Evolutionary conservation across 2,888 invertebrate genomes (phyloP), one percentile per base, ranked within the genome.

Genomic region (Drosophila acutilabella): DNA sequence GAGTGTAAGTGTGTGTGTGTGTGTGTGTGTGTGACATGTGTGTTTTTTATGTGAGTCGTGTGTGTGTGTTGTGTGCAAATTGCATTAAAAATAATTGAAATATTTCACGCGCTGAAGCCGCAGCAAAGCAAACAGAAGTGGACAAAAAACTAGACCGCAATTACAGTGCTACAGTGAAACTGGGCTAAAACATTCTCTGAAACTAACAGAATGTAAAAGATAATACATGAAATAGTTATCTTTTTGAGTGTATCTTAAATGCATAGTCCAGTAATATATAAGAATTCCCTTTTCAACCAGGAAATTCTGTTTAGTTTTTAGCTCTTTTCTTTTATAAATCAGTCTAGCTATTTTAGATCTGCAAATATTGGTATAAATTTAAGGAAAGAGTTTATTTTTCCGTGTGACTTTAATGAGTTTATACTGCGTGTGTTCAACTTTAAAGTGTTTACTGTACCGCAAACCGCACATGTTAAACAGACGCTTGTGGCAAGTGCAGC

Each of bases 11-110:
- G 14, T 48, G 36, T 33, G 18, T 33, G 18, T 61, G 18, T 52
- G 23, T 50, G 45, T 42, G 18, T 58, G 18, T 52, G 26, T 45
- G 30, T 50, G 41, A 30, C 64, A 18, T 54, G 38, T 11, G 14
- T 41, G 36, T 38, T 18, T 33, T 14, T 23, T 23, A 23, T 23
- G 23, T 61, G 18, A n/a, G n/a, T n/a, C n/a, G n/a, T n/a, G n/a
- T n/a, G n/a, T 52, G 26, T 45, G 30, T 50, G 45, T 42, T 47
- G 70, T 26, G 6, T 26, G 58, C 48, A 65, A 78, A 71, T 74
- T 74, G 76, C 74, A 78, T 74, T 65, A 48, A 44, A 82, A 74
- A 72, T 82, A 76, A 80, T 80, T 82, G 64, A 71, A 82, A 82
- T 70, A 75, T 56, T 70, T 75, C 48, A 78, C 78, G 80, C 67